Evolutionary conservation across 2,797 vertebrate species (phyloP).

Genomic region (Otus scops): DNA sequence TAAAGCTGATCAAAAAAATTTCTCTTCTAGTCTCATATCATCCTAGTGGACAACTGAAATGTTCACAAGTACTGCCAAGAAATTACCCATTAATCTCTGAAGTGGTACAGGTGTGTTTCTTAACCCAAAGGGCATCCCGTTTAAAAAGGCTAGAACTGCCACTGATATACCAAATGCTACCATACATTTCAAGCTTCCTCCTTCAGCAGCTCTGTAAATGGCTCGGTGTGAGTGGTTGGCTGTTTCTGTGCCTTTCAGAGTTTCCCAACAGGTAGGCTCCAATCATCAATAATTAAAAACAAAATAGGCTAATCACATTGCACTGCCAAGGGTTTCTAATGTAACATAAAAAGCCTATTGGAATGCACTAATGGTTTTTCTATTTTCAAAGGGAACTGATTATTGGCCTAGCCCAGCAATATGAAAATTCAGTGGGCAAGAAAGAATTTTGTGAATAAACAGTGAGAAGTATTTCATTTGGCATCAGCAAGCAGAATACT

Average conservation of each 20-base stretch:
- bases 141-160: not conserved
- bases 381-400: slow-evolving; percentile 39
- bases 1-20: not conserved
- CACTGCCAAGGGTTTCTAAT: not conserved
- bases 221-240: accelerated
- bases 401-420: slow-evolving; percentile 3
- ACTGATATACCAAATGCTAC: not conserved
- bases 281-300: not conserved
- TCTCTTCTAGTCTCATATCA: not conserved
- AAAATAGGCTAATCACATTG: not conserved
- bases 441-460: slow-evolving; percentile 61
- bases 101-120: slow-evolving; percentile 25
- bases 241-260: not conserved
- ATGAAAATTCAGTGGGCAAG: slow-evolving; percentile 50
- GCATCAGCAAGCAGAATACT: not conserved
- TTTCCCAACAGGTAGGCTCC: slow-evolving; percentile 19
- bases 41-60: slow-evolving; percentile 28
- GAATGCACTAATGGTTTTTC: slow-evolving; percentile 19
- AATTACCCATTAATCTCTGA: slow-evolving; percentile 15
- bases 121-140: slow-evolving; percentile 18
- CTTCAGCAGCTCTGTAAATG: not conserved
- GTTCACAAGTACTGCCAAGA: not conserved
- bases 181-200: not conserved
- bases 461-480: slow-evolving; percentile 54
- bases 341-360: not conserved